Evolutionary conservation across 2,888 invertebrate genomes (phyloP), one percentile per base, ranked within the genome.

Genomic region (Clostera curtula): DNA sequence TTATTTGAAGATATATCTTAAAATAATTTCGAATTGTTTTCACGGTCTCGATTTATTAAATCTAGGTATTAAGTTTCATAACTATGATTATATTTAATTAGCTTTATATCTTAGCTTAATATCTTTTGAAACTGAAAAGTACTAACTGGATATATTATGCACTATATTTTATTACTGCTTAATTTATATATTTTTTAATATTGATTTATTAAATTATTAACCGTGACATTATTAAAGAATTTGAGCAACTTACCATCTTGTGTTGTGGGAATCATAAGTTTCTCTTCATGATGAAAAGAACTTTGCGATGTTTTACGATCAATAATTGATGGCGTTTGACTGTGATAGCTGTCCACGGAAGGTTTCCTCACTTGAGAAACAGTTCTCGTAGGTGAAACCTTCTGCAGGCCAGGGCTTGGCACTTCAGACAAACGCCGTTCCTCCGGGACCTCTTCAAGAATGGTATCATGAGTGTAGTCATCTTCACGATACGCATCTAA

Each of bases 241-340:
- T 16, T 27, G 5, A 17, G 18, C 4, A 17, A 32, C 39, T 57
- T 35, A 80, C 82, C 82, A 70, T 82, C 84, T 61, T 71, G 72
- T 41, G 72, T 69, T 18, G 66, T 71, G 19, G 72, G 70, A 43
- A 75, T 61, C 24, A 59, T 47, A 37, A 85, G 72, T 56, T 87
- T 87, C 28, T 87, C 88, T 49, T 88, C 87, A 41, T 85, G 87
- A 34, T 77, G 79, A 64, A 74, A 80, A 43, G 82, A 83, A 56
- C 74, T 72, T 62, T 80, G 82, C 25, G 84, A 83, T 38, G 76
- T 75, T 65, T 69, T 76, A 41, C 83, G 65, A 60, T 82, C 82
- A 56, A 73, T 56, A 40, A 75, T 43, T 22, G 82, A 75, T 20
- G 80, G 79, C 37, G 76, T 60, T 60, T 76, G 79, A 62, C 80